Evolutionary conservation across 2,888 invertebrate genomes (phyloP), one percentile per base, ranked within the genome.

Genomic region (Hipparchia semele): DNA sequence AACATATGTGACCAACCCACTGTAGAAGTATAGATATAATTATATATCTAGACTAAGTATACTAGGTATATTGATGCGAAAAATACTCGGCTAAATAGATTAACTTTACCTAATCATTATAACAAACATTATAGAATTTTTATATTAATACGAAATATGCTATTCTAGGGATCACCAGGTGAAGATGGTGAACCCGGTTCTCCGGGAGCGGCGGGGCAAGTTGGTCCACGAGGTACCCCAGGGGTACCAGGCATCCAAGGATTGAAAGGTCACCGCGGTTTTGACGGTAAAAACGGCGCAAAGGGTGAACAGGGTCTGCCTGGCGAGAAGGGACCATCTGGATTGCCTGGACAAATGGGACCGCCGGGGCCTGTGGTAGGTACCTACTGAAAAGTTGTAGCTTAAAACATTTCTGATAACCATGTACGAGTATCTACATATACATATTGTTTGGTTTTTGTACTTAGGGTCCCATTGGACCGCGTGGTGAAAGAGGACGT

Each of bases 181-280:
- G 98, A 97, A 88, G 98, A 96, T 87, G 98, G 97, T 45, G 98
- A 97, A 87, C 91, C 95, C 0, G 98, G 98, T 0, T 94, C 95
- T n/a, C 85, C 95, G 3, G 98, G 98, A 39, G 90, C 95, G 6
- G 86, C 94, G 5, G 98, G 98, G 0, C 96, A 96, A 33, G 90
- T 96, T 0, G 98, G 98, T 0, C 94, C 96, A 0, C 94, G 97
- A 79, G 98, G 98, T 0, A 86, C 95, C 8, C 94, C 95, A 0
- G 95, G 98, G 58, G 93, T 97, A 87, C 97, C 97, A 0, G 98
- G 98, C 0, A 90, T 97, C 6, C 97, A 97, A 2, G 98, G 98
- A 2, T 86, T 96, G 0, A 98, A 98, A 88, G 98, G 98, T 0
- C 98, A 98, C 85, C 94, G 97, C 68, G 98, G 98, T 2, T 97